These are phyloP conservation scores for Liolophura sinensis DNA, from an alignment of 1,140 invertebrate genomes.

Conservation along the genomic window DNA sequence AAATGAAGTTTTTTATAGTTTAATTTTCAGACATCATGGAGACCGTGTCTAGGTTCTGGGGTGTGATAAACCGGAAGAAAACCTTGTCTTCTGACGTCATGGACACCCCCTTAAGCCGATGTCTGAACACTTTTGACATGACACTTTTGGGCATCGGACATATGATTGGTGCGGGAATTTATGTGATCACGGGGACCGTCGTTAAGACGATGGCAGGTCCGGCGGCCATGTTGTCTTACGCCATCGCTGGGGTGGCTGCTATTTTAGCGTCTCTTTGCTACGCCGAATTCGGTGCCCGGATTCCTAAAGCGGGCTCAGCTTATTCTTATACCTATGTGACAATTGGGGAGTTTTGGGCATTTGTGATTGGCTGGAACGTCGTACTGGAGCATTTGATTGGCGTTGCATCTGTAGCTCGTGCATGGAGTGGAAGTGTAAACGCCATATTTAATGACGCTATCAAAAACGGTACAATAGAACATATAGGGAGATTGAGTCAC, in stretches of 20 bases:
- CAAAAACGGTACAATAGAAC: conserved; percentile 74
- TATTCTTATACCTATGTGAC: conserved; percentile 54
- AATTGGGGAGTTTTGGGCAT: conserved; percentile 51
- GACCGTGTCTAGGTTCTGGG: conserved; percentile 45
- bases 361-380: conserved; percentile 57
- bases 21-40: conserved; percentile 6
- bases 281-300: conserved; percentile 84
- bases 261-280: conserved; percentile 86
- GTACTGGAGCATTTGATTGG: conserved; percentile 57
- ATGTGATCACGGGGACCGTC: conserved; percentile 69
- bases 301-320: conserved; percentile 54
- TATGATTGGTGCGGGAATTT: conserved; percentile 82
- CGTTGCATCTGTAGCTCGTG: conserved; percentile 86
- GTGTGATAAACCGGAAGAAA: conserved; percentile 44
- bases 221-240: conserved; percentile 77
- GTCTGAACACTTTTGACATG: conserved; percentile 82
- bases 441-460: conserved; percentile 78
- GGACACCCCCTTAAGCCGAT: conserved; percentile 77
- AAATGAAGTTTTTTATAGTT: no score
- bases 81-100: conserved; percentile 68
- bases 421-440: conserved; percentile 92
- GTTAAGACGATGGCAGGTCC: conserved; percentile 85
- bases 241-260: conserved; percentile 84
- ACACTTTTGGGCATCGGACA: conserved; percentile 84
- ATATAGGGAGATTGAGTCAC: conserved; percentile 69